Base-by-base conservation (phyloP, 2,113 vertebrate genomes). In the Poeciliopsis occidentalis region DNA sequence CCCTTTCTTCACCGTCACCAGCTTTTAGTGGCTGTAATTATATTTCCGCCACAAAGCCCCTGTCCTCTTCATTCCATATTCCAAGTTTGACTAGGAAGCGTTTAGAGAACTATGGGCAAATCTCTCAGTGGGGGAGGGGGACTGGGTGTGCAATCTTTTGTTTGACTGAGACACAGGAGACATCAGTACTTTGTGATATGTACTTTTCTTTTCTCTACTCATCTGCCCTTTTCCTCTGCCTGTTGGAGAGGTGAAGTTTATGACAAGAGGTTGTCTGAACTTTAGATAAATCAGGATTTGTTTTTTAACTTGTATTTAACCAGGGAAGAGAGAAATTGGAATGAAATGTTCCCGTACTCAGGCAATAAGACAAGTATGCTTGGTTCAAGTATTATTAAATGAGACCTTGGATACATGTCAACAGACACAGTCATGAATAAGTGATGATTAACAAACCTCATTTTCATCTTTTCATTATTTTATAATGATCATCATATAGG, bases 21-120 rank as follows among this genome's bases (percentile, higher is more conserved):
- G 95, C 96, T 96, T 96, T 96, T 95, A 95, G 95, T 93, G 93
- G 92, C 96, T 95, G 94, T 96, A 97, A 98, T 97, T 97, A 97
- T 98, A 96, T 98, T 97, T 98, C 96, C 95, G 95, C 94, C 96
- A 96, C 95, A 97, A 96, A 96, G 95, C 96, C 96, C 96, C 95
- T 94, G 94, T 78, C 83, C 95, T 92, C 95, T 95, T 96, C 96
- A 95, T 96, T 96, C 96, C 95, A 96, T 96, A 98, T 98, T 96
- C 96, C 96, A 96, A 95, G 96, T 97, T 96, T 93, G 96, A 97
- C 95, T 94, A 96, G 97, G 96, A 97, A 98, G 96, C 96, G 92
- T 96, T 95, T 85, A 91, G 92, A 85, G 93, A 95, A 90, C 94
- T 95, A 93, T 88, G 88, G 94, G 92, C 95, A 95, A 97, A 96